Evolutionary conservation across 2,113 vertebrate species (phyloP), one percentile per base, ranked within the genome.

Genomic region (Machaerirhynchus nigripectus): DNA sequence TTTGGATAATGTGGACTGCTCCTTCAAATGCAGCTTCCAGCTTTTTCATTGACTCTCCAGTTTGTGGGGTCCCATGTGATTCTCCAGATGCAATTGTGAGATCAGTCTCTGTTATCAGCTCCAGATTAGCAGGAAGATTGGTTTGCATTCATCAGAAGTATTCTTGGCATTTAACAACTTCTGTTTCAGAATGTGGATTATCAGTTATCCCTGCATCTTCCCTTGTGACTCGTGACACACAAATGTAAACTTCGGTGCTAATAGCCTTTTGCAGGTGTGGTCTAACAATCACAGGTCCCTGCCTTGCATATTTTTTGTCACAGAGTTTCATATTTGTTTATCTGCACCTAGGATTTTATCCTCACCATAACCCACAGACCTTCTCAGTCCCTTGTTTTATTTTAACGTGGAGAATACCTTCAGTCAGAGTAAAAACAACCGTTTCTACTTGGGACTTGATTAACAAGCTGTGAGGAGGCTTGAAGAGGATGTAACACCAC

Each of bases 121-220:
- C 56, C 30, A 42, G 90, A 75, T 94, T 82, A 84, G 73, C 18
- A 50, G 52, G 11, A 24, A 91, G 81, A 78, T 37, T 31, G 21
- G 35, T 50, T 67, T 59, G 26, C 44, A 50, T 35, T 49, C n/a
- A 75, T 57, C 35, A 57, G 30, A 65, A 65, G 20, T 57, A 35
- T 49, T 91, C 84, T 39, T 75, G 47, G 73, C 16, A 67, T 91
- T 87, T 78, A 81, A 77, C 35, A 70, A 59, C 21, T 84, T 82
- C 60, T 87, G 56, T 74, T 89, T 81, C 68, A 84, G 64, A 89
- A 65, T 0, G 8, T 14, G 64, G 64, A 52, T 81, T 84, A 87
- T 44, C 52, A 71, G 21, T 76, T 89, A 84, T 78, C 52, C 20
- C n/a, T 16, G 15, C 13, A 13, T 57, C 50, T 79, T 92, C 61